Conservation (phyloP, 1,140 invertebrate genomes). For the Probaryconus sp. region DNA sequence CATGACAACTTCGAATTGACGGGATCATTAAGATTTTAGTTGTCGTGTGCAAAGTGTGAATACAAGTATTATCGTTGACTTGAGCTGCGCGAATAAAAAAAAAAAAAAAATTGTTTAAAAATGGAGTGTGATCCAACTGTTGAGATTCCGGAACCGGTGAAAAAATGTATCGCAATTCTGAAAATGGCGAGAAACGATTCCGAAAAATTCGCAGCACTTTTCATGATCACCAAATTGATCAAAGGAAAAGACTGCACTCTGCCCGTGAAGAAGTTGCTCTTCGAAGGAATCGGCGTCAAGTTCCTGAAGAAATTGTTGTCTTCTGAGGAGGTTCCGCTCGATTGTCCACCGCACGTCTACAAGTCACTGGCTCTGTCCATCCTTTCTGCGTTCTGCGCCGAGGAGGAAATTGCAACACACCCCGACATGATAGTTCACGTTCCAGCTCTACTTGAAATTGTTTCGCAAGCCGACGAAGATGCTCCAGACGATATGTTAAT, state of each 20-base stretch:
- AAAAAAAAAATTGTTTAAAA: too few species aligned
- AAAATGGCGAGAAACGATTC: conserved; percentile 89
- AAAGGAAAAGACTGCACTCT: conserved; percentile 87
- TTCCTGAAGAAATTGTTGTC: conserved; percentile 90
- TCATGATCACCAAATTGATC: conserved; percentile 93
- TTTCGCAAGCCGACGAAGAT: conserved; percentile 87
- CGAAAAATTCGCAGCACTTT: conserved; percentile 93
- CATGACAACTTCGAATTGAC: conserved; percentile 44
- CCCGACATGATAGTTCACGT: conserved; percentile 89
- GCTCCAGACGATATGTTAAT: conserved; percentile 91
- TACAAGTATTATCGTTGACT: conserved; percentile 4
- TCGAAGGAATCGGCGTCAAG: conserved; percentile 91
- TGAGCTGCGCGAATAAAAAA: neutral
- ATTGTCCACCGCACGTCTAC: conserved; percentile 91
- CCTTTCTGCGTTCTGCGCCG: conserved; percentile 88
- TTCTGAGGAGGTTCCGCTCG: conserved; percentile 85
- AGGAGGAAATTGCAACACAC: conserved; percentile 87
- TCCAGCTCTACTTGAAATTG: conserved; percentile 89
- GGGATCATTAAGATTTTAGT: conserved; percentile 33
- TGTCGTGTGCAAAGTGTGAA: conserved; percentile 22
- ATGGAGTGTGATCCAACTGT: conserved; percentile 56
- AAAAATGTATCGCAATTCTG: conserved; percentile 88
- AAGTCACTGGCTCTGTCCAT: conserved; percentile 93
- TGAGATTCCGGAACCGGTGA: conserved; percentile 85
- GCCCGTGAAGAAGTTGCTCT: conserved; percentile 86